phyloP scores from a whole-genome alignment of 2,888 invertebrate species.

The Ferdinandea cuprea region DNA sequence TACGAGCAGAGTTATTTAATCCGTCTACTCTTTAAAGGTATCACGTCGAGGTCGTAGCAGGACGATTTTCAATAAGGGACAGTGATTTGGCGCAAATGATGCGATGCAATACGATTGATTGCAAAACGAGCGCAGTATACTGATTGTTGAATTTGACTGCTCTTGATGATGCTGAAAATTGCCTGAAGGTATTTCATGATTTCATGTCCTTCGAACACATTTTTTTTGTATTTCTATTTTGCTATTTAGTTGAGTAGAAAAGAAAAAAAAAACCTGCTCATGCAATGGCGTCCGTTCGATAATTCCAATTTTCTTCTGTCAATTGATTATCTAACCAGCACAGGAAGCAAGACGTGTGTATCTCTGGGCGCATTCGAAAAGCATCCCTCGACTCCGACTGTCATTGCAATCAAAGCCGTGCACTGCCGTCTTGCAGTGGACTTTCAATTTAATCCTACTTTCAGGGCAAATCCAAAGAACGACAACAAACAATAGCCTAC shows the following conservation, averaged over 20 bases:
- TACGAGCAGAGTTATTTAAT: constrained; percentile 38
- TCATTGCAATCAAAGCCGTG: constrained; percentile 45
- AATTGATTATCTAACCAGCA: constrained; percentile 37
- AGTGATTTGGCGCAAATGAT: constrained; percentile 62
- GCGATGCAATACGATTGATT: constrained; percentile 45
- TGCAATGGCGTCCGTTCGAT: constrained; percentile 21
- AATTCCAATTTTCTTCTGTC: constrained; percentile 45
- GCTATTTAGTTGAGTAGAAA: constrained; percentile 20
- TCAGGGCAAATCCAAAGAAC: constrained; percentile 33
- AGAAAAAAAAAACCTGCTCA: constrained; percentile 1
- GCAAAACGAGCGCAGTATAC: constrained; percentile 1
- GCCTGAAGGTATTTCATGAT: background rate
- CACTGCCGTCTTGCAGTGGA: constrained; percentile 47
- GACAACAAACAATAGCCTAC: constrained; percentile 40
- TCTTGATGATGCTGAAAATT: constrained; percentile 16
- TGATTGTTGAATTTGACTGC: constrained; percentile 1
- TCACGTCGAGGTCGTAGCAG: constrained; percentile 52
- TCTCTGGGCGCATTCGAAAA: background rate
- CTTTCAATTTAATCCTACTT: constrained; percentile 42
- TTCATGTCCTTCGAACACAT: constrained; percentile 2
- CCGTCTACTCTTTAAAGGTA: constrained; percentile 57
- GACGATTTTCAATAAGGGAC: constrained; percentile 48
- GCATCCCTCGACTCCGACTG: background rate
- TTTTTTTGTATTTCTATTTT: background rate
- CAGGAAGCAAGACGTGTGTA: background rate